Conservation (phyloP, 2,888 invertebrate species). For the Rutpela maculata region DNA sequence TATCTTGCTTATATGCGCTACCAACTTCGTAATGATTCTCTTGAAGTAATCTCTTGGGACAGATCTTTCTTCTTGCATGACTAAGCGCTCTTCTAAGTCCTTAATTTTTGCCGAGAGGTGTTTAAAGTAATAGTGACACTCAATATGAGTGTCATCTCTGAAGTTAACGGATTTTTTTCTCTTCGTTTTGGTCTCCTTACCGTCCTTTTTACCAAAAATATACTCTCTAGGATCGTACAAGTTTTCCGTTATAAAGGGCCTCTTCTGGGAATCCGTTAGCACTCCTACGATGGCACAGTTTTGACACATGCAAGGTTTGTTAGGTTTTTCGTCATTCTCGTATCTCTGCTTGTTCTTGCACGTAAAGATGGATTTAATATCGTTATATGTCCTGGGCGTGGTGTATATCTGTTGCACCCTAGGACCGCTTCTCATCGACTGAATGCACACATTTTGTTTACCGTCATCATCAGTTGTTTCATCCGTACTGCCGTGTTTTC, state of each 20-base stretch:
- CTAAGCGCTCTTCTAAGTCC: slow-evolving; percentile 66
- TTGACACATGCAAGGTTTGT: slow-evolving; percentile 69
- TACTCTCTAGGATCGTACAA: slow-evolving; percentile 48
- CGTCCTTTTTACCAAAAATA: slow-evolving; percentile 9
- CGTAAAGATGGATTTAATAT: slow-evolving; percentile 62
- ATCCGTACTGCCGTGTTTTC: slow-evolving; percentile 44
- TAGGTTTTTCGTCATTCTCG: slow-evolving; percentile 57
- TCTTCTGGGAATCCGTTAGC: slow-evolving; percentile 70
- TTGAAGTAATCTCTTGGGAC: slow-evolving; percentile 71
- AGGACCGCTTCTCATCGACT: not conserved
- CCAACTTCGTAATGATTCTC: slow-evolving; percentile 69
- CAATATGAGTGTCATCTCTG: slow-evolving; percentile 49
- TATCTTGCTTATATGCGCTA: slow-evolving; percentile 53
- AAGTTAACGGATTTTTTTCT: slow-evolving; percentile 47
- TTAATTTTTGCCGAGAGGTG: slow-evolving; percentile 64
- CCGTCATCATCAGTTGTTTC: slow-evolving; percentile 42
- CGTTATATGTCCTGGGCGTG: slow-evolving; percentile 63
- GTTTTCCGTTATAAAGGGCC: slow-evolving; percentile 64
- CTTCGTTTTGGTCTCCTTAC: slow-evolving; percentile 24
- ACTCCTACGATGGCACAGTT: slow-evolving; percentile 71
- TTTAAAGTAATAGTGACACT: slow-evolving; percentile 57
- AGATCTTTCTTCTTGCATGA: slow-evolving; percentile 68
- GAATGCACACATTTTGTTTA: not conserved
- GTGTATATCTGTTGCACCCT: slow-evolving; percentile 66
- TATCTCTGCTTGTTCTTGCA: slow-evolving; percentile 63